Evolutionary conservation across 2,888 invertebrate genomes (phyloP), one percentile per base, ranked within the genome.

Genomic region (Callosobruchus maculatus): DNA sequence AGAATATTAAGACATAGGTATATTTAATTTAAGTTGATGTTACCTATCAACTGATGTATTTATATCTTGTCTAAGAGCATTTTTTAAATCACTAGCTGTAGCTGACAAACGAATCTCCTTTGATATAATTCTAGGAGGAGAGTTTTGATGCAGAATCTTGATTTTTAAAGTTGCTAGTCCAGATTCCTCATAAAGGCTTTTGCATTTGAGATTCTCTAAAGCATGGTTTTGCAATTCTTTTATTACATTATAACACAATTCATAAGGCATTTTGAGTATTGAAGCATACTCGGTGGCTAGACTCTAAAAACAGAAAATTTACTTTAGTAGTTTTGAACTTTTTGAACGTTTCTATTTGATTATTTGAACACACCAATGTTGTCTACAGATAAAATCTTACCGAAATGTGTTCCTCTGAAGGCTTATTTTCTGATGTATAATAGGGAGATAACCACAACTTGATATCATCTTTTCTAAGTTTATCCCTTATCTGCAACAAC

Each of bases 391-490:
- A 18, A 68, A 22, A 31, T 76, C 78, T 88, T 89, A 90, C 90
- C 88, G 85, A 88, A 82, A 88, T 85, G 85, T 86, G 85, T 9
- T 80, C 80, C 68, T 89, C 89, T 68, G 88, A 88, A 72, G 88
- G 81, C 0, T 89, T 90, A 67, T 87, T 83, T 22, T 87, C 88
- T 21, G 90, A 88, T 30, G 85, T 84, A 71, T 90, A 90, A 83
- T 92, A 95, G 0, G 95, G 95, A 20, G 91, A 88, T 79, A 93
- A 88, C 95, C 95, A 95, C 75, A 95, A 85, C 83, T 94, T 94
- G 4, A 95, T 88, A 78, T 90, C 89, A 74, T 92, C 91, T 73
- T 88, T 87, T 79, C 94, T 93, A 66, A 95, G 86, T 81, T 90
- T 91, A 0, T 91, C 91, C 22, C 93, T 89, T 20, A 94, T 87